These are phyloP conservation scores for Asbolus verrucosus DNA, from an alignment of 1,140 invertebrate species.

Conservation along the genomic window DNA sequence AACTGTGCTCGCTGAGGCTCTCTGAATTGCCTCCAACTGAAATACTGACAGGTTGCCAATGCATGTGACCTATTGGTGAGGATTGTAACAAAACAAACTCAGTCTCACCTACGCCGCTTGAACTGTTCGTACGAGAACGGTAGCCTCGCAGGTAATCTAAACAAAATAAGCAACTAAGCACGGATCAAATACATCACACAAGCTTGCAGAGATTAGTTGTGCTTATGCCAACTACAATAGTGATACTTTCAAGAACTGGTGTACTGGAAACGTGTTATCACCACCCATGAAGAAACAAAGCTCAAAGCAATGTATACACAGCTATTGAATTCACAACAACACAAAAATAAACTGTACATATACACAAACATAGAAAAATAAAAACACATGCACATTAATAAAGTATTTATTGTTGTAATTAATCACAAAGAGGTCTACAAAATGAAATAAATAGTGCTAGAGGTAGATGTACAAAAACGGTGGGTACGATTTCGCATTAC, in stretches of 20 bases:
- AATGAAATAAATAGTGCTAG: slow-evolving; percentile 39
- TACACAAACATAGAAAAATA: slow-evolving; percentile 42
- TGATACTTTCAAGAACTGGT: too few species aligned
- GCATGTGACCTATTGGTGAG: slow-evolving; percentile 65
- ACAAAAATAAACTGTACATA: slow-evolving; percentile 37
- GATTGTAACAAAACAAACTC: slow-evolving; percentile 70
- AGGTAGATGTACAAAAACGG: slow-evolving; percentile 20
- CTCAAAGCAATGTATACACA: slow-evolving; percentile 24
- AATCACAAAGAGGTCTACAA: slow-evolving; percentile 22
- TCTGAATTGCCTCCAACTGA: slow-evolving; percentile 60
- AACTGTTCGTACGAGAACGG: slow-evolving; percentile 61
- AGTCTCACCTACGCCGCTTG: slow-evolving; percentile 64
- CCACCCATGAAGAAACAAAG: background rate
- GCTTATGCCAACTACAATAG: slow-evolving; percentile 39
- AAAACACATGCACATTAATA: slow-evolving; percentile 19
- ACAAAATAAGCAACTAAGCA: slow-evolving; percentile 46
- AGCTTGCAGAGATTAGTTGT: slow-evolving; percentile 19
- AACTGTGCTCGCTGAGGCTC: slow-evolving; percentile 61
- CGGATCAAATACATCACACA: slow-evolving; percentile 4
- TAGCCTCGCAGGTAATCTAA: slow-evolving; percentile 48
- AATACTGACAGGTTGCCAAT: slow-evolving; percentile 67
- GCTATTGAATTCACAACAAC: slow-evolving; percentile 53
- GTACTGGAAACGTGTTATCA: too few species aligned
- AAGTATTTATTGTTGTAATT: slow-evolving; percentile 39
- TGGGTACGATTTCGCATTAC: background rate